A percentile compares a stretch with the other conserved stretches of the same genome.
Evolutionary conservation across 2,113 vertebrate genomes (phyloP).

Genomic region (Turnix velox): DNA sequence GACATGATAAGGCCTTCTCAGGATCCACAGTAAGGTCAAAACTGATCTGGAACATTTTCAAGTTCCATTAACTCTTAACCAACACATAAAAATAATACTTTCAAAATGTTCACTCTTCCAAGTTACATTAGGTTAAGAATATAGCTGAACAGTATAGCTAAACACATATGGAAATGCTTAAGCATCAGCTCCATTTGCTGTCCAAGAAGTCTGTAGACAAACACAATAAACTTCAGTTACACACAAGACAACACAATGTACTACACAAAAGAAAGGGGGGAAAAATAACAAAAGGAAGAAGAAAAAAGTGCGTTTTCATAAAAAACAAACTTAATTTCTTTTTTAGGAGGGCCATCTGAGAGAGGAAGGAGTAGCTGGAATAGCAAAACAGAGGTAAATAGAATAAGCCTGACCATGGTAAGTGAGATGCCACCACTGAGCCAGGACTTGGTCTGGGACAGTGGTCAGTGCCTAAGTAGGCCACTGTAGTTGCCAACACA

Average conservation of each 20-base stretch:
- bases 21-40: background rate
- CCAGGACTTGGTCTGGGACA: background rate
- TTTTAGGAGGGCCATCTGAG: background rate
- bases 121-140: conserved; percentile 12
- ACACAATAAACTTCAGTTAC: background rate
- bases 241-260: background rate
- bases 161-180: conserved; percentile 46
- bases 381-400: background rate
- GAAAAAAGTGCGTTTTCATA: background rate
- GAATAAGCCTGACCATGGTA: background rate
- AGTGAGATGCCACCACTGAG: background rate
- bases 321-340: background rate
- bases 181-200: conserved; percentile 14
- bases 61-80: background rate
- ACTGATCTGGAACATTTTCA: background rate
- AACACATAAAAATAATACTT: background rate
- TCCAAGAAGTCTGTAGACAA: conserved; percentile 15
- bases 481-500: background rate
- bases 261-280: background rate
- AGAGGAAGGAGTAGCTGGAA: background rate
- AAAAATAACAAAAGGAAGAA: background rate
- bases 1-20: background rate
- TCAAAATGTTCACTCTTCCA: background rate
- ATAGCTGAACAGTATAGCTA: background rate
- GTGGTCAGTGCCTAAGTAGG: background rate